phyloP scores from a whole-genome alignment of 1,140 invertebrate genomes.

The Ephestia elutella region DNA sequence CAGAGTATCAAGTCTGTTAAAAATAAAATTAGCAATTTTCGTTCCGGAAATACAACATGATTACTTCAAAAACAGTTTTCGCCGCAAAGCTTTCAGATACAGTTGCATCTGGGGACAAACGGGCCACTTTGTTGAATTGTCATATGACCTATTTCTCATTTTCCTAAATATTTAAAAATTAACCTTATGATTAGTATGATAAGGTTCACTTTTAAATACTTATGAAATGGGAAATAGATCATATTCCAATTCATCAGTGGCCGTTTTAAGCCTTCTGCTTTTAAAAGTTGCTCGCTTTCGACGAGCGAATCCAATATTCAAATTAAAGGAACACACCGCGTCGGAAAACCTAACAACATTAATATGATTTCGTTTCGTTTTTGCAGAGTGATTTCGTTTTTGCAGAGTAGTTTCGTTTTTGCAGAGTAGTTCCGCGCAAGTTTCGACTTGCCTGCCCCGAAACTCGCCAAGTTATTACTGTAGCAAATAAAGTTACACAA shows the following conservation, averaged over 20 bases:
- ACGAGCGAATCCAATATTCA: constrained; percentile 33
- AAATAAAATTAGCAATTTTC: not conserved
- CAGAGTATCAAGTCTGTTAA: too few species aligned
- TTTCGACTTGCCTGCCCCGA: constrained; percentile 24
- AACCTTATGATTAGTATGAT: too few species aligned
- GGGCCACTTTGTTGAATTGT: too few species aligned
- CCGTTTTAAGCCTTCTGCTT: too few species aligned
- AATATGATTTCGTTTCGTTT: constrained; percentile 54
- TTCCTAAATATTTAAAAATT: too few species aligned
- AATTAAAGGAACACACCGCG: constrained; percentile 34
- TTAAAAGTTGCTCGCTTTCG: constrained; percentile 8
- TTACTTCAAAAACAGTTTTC: constrained; percentile 9
- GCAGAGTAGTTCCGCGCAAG: constrained; percentile 38
- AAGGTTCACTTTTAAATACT: too few species aligned
- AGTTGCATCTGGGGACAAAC: too few species aligned
- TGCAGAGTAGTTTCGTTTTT: constrained; percentile 47
- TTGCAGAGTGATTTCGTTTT: too few species aligned
- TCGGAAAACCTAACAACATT: constrained; percentile 37
- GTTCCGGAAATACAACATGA: not conserved
- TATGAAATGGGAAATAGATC: too few species aligned
- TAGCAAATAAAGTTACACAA: constrained; percentile 51
- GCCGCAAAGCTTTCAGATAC: constrained; percentile 12
- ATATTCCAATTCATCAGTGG: too few species aligned
- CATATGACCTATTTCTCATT: too few species aligned
- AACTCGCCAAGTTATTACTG: constrained; percentile 45